These are phyloP conservation scores for Lasiurus borealis DNA, from an alignment of 2,113 vertebrate genomes.

Conservation along the genomic window DNA sequence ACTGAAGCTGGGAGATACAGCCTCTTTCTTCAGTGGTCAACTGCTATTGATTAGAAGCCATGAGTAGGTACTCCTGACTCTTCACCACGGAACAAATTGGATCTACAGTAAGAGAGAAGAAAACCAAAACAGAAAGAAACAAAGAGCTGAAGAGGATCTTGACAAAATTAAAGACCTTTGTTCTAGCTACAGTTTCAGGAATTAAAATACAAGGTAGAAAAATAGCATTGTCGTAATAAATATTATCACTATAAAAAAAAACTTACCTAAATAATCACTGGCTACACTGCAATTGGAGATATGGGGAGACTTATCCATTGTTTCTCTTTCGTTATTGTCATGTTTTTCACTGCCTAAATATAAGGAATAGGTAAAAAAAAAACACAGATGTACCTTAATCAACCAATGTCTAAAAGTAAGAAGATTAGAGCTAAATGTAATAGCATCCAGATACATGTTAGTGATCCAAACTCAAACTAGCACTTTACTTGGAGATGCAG, in stretches of 20 bases:
- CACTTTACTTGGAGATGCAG: neutral
- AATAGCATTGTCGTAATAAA: neutral
- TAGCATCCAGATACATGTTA: neutral
- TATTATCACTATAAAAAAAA: slow-evolving; percentile 20
- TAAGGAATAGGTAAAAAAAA: slow-evolving; percentile 26
- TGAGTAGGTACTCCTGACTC: neutral
- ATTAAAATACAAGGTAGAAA: slow-evolving; percentile 6
- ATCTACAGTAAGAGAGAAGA: neutral
- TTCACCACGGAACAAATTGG: neutral
- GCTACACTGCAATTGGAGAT: slow-evolving; percentile 92
- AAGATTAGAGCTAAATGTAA: neutral
- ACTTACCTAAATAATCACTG: slow-evolving; percentile 87
- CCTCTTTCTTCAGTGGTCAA: slow-evolving; percentile 10
- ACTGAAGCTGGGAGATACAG: neutral
- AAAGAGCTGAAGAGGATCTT: neutral
- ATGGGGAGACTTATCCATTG: slow-evolving; percentile 50
- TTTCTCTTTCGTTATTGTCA: slow-evolving; percentile 73
- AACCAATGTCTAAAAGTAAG: neutral
- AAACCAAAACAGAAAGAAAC: slow-evolving; percentile 12
- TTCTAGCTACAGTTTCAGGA: neutral
- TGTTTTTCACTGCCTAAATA: slow-evolving; percentile 65
- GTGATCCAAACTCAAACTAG: neutral
- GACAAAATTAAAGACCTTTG: neutral
- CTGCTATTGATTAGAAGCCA: neutral
- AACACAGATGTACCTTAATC: neutral